phyloP scores from a whole-genome alignment of 2,888 invertebrate species.

The Xestoiulus laeticollis region DNA sequence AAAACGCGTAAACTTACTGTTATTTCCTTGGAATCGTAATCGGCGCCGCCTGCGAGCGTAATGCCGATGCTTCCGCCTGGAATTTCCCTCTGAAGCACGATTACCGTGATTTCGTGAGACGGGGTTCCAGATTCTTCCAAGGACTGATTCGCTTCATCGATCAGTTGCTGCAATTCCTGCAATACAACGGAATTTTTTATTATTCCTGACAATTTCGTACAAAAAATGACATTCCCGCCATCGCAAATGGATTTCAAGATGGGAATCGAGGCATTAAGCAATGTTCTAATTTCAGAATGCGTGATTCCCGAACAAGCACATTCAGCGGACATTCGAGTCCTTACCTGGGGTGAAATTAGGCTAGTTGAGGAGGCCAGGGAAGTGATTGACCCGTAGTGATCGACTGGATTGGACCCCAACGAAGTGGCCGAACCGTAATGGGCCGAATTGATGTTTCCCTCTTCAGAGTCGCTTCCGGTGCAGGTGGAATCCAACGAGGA shows the following conservation, averaged over 20 bases:
- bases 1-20: slow-evolving; percentile 71
- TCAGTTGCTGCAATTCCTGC: slow-evolving; percentile 72
- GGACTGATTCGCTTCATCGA: slow-evolving; percentile 75
- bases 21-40: slow-evolving; percentile 91
- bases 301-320: no score
- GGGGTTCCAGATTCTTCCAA: slow-evolving; percentile 68
- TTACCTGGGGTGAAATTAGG: slow-evolving; percentile 69
- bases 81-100: slow-evolving; percentile 74
- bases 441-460: slow-evolving; percentile 58
- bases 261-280: no score
- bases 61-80: slow-evolving; percentile 82
- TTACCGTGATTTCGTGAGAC: slow-evolving; percentile 71
- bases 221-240: background rate
- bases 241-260: no score
- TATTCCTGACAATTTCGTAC: background rate
- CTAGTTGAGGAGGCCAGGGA: slow-evolving; percentile 70
- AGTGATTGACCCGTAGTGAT: slow-evolving; percentile 70
- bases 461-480: slow-evolving; percentile 64
- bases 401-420: slow-evolving; percentile 56
- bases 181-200: background rate
- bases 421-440: slow-evolving; percentile 61
- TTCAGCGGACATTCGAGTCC: background rate
- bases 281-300: no score
- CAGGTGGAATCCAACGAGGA: slow-evolving; percentile 69
- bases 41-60: slow-evolving; percentile 86